Percentiles rank a stretch among this genome's conserved stretches.
Evolutionary conservation across 2,113 vertebrate species (phyloP).

Genomic region (Phylloscopus trochiloides): DNA sequence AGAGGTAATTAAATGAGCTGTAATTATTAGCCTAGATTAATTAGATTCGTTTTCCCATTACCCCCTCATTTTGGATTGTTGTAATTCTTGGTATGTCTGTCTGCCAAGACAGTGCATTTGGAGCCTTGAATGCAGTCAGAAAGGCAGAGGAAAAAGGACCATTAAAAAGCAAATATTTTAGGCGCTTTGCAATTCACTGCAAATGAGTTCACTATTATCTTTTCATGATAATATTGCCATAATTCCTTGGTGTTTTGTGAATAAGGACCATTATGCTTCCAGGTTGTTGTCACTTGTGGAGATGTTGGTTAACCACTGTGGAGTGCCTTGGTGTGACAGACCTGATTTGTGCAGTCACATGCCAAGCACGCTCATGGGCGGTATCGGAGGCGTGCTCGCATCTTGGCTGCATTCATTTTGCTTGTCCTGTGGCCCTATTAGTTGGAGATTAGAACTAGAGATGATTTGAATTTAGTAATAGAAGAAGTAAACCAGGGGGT

Average conservation of each 20-base stretch:
- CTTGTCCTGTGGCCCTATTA: background rate
- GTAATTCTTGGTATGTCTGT: conserved; percentile 26
- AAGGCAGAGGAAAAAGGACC: background rate
- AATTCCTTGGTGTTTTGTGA: background rate
- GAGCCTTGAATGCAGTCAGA: background rate
- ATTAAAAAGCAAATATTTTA: conserved; percentile 6
- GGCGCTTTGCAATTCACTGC: background rate
- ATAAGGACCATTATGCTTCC: background rate
- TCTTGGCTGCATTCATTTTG: background rate
- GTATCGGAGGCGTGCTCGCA: background rate
- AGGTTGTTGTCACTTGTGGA: background rate
- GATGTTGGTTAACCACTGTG: background rate
- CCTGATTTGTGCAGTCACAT: background rate
- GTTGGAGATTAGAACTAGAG: background rate
- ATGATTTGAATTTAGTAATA: background rate
- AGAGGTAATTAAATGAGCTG: conserved; percentile 52
- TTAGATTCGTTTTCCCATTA: conserved; percentile 54
- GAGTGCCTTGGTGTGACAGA: background rate
- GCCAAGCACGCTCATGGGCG: background rate
- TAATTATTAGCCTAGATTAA: conserved; percentile 66
- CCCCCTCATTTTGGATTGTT: conserved; percentile 41
- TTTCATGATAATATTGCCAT: background rate
- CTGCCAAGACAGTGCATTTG: background rate
- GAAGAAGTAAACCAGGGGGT: background rate
- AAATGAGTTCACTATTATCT: background rate